Base-by-base conservation (phyloP, 1,140 invertebrate species). In the Dreissena polymorpha region DNA sequence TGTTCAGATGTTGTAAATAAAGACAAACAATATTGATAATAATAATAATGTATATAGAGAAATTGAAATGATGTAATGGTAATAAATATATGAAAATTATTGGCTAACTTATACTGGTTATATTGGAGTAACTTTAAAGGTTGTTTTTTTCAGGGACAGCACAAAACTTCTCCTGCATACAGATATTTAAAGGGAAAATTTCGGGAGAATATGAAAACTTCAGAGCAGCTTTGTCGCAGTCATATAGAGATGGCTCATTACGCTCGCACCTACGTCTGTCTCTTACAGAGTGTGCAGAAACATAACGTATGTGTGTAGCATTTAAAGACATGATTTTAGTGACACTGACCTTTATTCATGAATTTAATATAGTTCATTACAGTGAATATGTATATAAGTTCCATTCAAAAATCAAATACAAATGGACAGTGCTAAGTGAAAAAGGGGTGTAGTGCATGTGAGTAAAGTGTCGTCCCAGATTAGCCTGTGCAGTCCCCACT, bases 181-280 rank as follows among this genome's bases (percentile, higher is more conserved):
- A 57, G 65, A 16, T 97, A 96, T 88, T 94, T 97, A 71, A 91
- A 97, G 55, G 92, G 94, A 21, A 95, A 97, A 86, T 96, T 95
- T 82, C 93, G 95, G 50, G 95, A 95, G 86, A 95, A 96, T 68
- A 94, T 95, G 88, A 95, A 95, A 25, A 97, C 96, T 0, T 96
- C 96, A 51, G 94, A 96, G 89, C 95, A 96, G 85, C 90, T 96
- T 0, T 97, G 97, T 88, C 97, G 96, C 90, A 96, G 95, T 0
- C 94, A 95, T 84, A 95, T 96, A 90, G 97, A 97, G 90, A 95
- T 97, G 88, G 93, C 95, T 75, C 94, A 93, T 72, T 91, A 95
- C 76, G 96, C 95, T 0, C 93, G 95, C 65, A 96, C 95, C 0
- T 97, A 97, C 90, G 92, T 95, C 10, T 95, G 95, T 86, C 97